Conservation (phyloP, 2,888 invertebrate genomes). For the Drosophila cracens region DNA sequence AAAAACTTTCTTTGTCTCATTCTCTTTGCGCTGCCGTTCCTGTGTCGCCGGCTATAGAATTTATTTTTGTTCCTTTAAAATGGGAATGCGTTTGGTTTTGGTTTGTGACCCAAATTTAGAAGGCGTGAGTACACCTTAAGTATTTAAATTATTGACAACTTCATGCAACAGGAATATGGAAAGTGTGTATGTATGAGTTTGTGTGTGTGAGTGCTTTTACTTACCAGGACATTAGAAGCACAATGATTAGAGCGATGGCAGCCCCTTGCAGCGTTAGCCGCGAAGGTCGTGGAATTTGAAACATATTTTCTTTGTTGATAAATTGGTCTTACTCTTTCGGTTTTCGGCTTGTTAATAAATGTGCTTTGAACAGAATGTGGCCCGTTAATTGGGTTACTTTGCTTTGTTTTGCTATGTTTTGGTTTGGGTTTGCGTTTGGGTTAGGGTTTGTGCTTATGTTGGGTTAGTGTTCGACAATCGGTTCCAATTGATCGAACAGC, state of each 20-base stretch:
- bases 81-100: slow-evolving; percentile 27
- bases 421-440: slow-evolving; percentile 11
- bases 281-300: slow-evolving; percentile 64
- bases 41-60: slow-evolving; percentile 31
- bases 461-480: slow-evolving; percentile 21
- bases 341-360: slow-evolving; percentile 9
- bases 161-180: neutral
- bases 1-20: neutral
- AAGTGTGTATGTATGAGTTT: neutral
- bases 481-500: slow-evolving; percentile 51
- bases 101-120: slow-evolving; percentile 47
- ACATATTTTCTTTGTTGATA: slow-evolving; percentile 59
- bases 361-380: neutral
- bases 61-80: slow-evolving; percentile 47
- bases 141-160: slow-evolving; percentile 35
- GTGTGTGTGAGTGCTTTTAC: slow-evolving; percentile 31
- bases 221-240: slow-evolving; percentile 78
- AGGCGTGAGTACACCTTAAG: slow-evolving; percentile 37
- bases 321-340: slow-evolving; percentile 1
- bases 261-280: slow-evolving; percentile 63
- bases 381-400: neutral
- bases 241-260: slow-evolving; percentile 55
- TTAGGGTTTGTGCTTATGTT: slow-evolving; percentile 17
- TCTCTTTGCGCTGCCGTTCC: slow-evolving; percentile 5
- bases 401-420: neutral